Percentiles rank a stretch among this genome's conserved stretches.
Evolutionary conservation across 1,140 invertebrate species (phyloP).

Genomic region (Halictus rubicundus): DNA sequence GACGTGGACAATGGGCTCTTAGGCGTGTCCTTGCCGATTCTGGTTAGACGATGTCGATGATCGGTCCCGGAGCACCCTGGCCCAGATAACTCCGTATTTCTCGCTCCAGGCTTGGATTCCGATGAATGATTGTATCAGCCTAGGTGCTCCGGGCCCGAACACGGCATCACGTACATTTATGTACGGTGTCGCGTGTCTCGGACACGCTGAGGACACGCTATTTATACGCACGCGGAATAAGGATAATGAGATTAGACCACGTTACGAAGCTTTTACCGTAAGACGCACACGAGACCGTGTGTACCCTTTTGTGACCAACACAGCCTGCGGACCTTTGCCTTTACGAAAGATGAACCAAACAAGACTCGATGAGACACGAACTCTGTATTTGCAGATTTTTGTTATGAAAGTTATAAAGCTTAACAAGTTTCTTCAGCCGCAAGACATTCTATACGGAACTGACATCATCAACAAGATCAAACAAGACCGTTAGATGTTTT

Average conservation of each 20-base stretch:
- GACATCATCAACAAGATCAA: too few relatives aligned
- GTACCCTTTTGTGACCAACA: neutral
- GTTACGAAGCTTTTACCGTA: conserved; percentile 14
- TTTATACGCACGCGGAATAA: neutral
- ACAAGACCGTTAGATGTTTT: too few relatives aligned
- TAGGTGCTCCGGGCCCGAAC: conserved; percentile 4
- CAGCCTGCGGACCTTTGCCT: too few relatives aligned
- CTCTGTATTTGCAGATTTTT: too few relatives aligned
- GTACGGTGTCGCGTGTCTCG: conserved; percentile 1
- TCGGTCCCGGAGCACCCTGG: conserved; percentile 21
- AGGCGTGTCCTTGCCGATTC: conserved; percentile 32
- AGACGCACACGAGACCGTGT: neutral
- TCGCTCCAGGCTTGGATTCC: conserved; percentile 44
- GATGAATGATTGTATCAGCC: conserved; percentile 56
- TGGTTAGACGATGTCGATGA: neutral
- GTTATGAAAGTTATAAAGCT: too few relatives aligned
- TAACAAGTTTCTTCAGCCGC: too few relatives aligned
- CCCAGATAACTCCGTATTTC: conserved; percentile 41
- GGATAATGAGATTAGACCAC: neutral
- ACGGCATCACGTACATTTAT: conserved; percentile 12
- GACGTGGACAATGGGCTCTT: neutral
- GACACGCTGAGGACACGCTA: conserved; percentile 6
- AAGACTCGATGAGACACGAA: too few relatives aligned
- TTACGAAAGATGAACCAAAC: too few relatives aligned
- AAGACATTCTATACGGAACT: too few relatives aligned